Evolutionary conservation across 2,113 vertebrate species (phyloP).

Genomic region (Cyphomyrus plagiostoma): DNA sequence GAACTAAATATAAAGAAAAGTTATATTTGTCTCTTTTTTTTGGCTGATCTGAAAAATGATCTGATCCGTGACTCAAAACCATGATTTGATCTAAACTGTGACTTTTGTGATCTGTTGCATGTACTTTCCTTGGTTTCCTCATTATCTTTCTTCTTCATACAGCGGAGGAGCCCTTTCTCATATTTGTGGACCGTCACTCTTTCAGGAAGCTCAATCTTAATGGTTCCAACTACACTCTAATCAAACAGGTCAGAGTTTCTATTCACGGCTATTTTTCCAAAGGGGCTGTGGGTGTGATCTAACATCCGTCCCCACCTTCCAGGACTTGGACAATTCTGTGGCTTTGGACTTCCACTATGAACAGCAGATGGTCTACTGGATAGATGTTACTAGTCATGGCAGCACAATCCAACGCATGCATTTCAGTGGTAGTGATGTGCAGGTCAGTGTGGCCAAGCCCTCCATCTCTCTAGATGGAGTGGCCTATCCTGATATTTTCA

Average conservation of each 20-base stretch:
- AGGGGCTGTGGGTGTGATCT: not conserved
- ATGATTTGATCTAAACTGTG: not conserved
- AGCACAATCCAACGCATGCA: slow-evolving; percentile 97
- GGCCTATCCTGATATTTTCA: not conserved
- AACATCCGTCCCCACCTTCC: slow-evolving; percentile 9
- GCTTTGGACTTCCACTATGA: slow-evolving; percentile 90
- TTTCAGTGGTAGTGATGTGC: slow-evolving; percentile 85
- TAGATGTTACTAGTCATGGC: slow-evolving; percentile 89
- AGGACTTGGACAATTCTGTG: slow-evolving; percentile 92
- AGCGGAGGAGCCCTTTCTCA: slow-evolving; percentile 90
- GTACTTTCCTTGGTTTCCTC: not conserved
- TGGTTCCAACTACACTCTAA: slow-evolving; percentile 86
- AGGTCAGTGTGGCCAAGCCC: slow-evolving; percentile 56
- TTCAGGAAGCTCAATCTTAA: slow-evolving; percentile 88
- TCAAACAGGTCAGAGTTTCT: slow-evolving; percentile 77
- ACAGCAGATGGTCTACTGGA: slow-evolving; percentile 97
- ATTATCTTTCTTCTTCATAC: not conserved
- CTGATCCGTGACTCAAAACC: not conserved
- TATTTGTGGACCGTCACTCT: slow-evolving; percentile 94
- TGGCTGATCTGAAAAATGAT: not conserved
- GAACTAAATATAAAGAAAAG: not conserved
- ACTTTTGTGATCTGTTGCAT: not conserved
- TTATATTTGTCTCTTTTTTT: not conserved
- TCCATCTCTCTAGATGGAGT: not conserved
- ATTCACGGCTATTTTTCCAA: not conserved